Conservation (phyloP, 2,797 vertebrate species). For the Discoglossus pictus region DNA sequence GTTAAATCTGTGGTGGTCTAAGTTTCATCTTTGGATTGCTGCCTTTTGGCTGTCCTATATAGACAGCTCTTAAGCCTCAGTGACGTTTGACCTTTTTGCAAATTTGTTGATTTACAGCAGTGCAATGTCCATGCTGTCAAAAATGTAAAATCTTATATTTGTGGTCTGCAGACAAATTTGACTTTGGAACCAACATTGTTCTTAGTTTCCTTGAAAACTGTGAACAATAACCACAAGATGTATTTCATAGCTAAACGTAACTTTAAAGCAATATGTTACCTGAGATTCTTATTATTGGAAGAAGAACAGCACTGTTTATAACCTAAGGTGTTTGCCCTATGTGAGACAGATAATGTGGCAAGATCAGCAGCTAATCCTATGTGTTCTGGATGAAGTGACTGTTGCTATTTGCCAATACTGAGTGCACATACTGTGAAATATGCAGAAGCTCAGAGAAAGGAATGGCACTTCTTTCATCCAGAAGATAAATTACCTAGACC, state of each 20-base stretch:
- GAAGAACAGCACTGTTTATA: not conserved
- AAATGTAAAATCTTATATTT: conserved; percentile 28
- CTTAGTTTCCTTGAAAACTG: conserved; percentile 5
- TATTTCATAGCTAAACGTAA: too few relatives aligned
- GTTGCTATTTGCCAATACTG: conserved; percentile 1
- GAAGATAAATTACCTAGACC: conserved; percentile 29
- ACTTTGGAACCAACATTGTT: too few relatives aligned
- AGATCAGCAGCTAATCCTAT: conserved; percentile 5
- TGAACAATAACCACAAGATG: not conserved
- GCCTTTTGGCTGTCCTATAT: conserved; percentile 9
- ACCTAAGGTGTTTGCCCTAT: not conserved
- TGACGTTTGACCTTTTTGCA: conserved; percentile 27
- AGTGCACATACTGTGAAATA: conserved; percentile 5
- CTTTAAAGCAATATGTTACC: too few relatives aligned
- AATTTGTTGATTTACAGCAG: conserved; percentile 13
- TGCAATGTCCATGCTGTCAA: conserved; percentile 35
- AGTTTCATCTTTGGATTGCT: conserved; percentile 39
- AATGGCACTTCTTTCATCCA: conserved; percentile 31
- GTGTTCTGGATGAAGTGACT: conserved; percentile 20
- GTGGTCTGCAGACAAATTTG: not conserved
- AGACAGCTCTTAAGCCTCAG: conserved; percentile 18
- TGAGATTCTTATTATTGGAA: too few relatives aligned
- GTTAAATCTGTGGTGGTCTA: conserved; percentile 43
- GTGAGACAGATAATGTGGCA: conserved; percentile 32
- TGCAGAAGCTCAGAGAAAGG: conserved; percentile 27